These are phyloP conservation scores for Coecobrya sp. DNA, from an alignment of 2,888 invertebrate species.

Conservation along the genomic window DNA sequence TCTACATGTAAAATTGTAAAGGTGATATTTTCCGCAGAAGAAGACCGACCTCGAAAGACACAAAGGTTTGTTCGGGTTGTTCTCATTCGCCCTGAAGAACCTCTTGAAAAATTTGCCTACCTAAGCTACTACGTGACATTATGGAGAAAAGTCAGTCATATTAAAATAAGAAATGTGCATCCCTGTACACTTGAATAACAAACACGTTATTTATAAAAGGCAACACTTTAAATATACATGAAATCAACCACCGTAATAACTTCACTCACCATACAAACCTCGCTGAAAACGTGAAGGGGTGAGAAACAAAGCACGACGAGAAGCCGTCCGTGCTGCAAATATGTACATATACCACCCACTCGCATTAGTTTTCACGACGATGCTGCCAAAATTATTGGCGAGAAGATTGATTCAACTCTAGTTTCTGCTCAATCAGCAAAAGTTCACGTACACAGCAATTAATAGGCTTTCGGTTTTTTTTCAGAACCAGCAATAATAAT, in stretches of 20 bases:
- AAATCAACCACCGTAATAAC: background rate
- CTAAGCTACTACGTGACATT: constrained; percentile 68
- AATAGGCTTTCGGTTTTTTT: constrained; percentile 39
- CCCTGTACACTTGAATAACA: constrained; percentile 12
- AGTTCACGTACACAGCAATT: constrained; percentile 47
- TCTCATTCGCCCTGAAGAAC: constrained; percentile 35
- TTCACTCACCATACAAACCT: background rate
- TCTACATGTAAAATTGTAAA: constrained; percentile 5
- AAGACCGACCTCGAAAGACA: constrained; percentile 15
- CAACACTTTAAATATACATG: background rate
- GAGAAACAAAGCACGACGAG: background rate
- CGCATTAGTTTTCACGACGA: background rate
- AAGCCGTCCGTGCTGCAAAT: too few species aligned
- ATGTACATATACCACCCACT: background rate
- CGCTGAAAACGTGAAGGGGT: background rate
- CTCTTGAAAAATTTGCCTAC: constrained; percentile 65
- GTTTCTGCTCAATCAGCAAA: constrained; percentile 59
- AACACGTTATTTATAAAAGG: constrained; percentile 33
- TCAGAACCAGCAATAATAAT: constrained; percentile 29
- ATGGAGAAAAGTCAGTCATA: constrained; percentile 61
- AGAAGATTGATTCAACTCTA: constrained; percentile 54
- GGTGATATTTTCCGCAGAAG: background rate
- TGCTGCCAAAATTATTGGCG: constrained; percentile 34
- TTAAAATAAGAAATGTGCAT: constrained; percentile 46
- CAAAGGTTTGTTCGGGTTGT: background rate